Evolutionary conservation across 2,888 invertebrate species (phyloP), one percentile per base, ranked within the genome.

Genomic region (Hymenopus coronatus): DNA sequence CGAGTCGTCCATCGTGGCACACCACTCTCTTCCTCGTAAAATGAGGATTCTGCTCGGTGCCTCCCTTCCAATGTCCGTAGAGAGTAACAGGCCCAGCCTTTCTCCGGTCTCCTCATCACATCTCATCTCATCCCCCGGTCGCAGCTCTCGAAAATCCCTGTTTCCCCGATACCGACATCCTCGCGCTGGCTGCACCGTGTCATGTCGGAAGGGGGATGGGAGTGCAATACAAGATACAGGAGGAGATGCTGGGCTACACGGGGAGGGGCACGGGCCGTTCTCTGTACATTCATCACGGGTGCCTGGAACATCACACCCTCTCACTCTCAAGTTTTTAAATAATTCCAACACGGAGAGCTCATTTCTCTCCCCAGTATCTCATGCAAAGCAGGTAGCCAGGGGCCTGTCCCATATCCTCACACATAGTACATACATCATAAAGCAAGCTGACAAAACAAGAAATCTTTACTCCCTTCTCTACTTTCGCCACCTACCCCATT

Each of bases 41-140:
- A 83, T 89, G 88, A 90, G 87, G 85, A 87, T 87, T 28, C 82
- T 27, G n/a, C 27, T 81, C 88, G 90, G 91, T 85, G 90, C 91
- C 91, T 91, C 91, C 91, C 91, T 91, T 91, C 91, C 91, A 89
- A 90, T 90, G 91, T 91, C 90, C 90, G 88, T 88, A 87, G 87
- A 83, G 90, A 90, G 90, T 89, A 91, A 90, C 90, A 91, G 90
- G 91, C 83, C 90, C 90, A 89, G 89, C 90, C 90, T 88, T 89
- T 90, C 89, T 82, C 88, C 89, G 46, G 83, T 28, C 88, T 70
- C 70, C 88, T 28, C 88, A 70, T 83, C 84, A 82, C 89, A 54
- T 82, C 84, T 70, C 88, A 40, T 82, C 85, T 82, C 84, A 28
- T 27, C 28, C 33, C 70, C 83, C 86, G 46, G 28, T 83, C 70